Conservation (phyloP, 1,140 invertebrate species). For the Anadara kagoshimensis region DNA sequence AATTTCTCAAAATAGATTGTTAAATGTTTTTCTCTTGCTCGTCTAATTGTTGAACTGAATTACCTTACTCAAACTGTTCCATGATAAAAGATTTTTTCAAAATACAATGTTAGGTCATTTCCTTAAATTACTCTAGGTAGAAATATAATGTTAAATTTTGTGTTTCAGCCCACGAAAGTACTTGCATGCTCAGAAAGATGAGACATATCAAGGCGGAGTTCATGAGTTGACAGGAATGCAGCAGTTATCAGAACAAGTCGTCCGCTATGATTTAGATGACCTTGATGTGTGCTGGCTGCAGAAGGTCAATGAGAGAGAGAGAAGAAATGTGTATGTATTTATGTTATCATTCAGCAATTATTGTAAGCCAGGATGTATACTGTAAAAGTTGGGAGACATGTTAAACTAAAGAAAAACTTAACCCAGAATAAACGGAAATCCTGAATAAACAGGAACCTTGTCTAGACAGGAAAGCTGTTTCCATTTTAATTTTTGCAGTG, state of each 20-base stretch:
- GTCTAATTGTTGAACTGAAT: no score
- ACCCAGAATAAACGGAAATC: no score
- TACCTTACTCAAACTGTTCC: no score
- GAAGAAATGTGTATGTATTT: constrained; percentile 76
- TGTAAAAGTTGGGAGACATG: no score
- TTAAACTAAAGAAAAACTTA: no score
- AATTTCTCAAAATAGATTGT: no score
- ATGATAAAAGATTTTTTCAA: no score
- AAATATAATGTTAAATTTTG: constrained; percentile 1
- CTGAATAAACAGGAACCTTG: no score
- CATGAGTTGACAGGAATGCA: constrained; percentile 91
- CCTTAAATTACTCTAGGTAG: neutral
- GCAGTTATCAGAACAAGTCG: constrained; percentile 88
- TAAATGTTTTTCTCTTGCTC: no score
- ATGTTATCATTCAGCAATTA: neutral
- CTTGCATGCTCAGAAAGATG: constrained; percentile 85
- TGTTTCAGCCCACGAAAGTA: constrained; percentile 90
- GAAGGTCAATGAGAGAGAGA: constrained; percentile 89
- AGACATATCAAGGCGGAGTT: constrained; percentile 87
- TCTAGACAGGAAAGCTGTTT: no score
- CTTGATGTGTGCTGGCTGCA: constrained; percentile 93
- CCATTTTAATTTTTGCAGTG: no score
- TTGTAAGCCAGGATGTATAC: no score
- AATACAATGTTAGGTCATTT: neutral
- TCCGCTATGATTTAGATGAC: constrained; percentile 96